Base-by-base conservation (phyloP, 1,140 invertebrate genomes). In the Nephotettix cincticeps region DNA sequence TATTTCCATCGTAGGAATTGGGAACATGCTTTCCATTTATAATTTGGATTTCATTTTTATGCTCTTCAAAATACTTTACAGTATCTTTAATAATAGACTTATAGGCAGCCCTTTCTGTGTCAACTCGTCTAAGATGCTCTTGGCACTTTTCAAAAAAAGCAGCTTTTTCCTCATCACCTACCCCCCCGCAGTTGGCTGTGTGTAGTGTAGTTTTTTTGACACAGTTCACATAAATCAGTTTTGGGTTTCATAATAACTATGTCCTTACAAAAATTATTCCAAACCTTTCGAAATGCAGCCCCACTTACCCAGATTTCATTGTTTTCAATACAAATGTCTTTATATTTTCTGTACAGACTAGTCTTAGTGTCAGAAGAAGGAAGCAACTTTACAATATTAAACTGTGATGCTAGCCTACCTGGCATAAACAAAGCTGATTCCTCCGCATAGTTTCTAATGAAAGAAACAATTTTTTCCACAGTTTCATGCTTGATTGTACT, bases 401-500 rank as follows among this genome's bases (percentile, higher is more conserved):
- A 61, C 14, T 61, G 68, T 21, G 25, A 28, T 21, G 68, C 51
- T 61, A 54, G 54, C 6, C 32, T 14, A 3, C 68, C 51, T 29
- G 68, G 68, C 27, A 70, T 47, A 40, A 70, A 70, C 17, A 70
- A n/a, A 21, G 68, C 68, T 29, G 45, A 28, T 36, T 70, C 43
- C 23, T 61, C 32, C 21, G 68, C 68, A 70, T 70, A 70, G 19
- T 70, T 70, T 61, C 54, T 17, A 25, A 70, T 70, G 32, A 70
- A 70, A 32, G 28, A 29, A 29, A 70, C 54, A 23, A 61, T 23
- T 11, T 61, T 61, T 19, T 70, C 51, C 21, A 30, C 36, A 17
- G 40, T 25, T 40, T 70, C 54, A 51, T 36, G 21, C 14, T 27
- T 54, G 14, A 54, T 13, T 19, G 23, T 36, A 36, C 28, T 58